Conservation (phyloP, 2,113 vertebrate species). For the Circaetus gallicus region DNA sequence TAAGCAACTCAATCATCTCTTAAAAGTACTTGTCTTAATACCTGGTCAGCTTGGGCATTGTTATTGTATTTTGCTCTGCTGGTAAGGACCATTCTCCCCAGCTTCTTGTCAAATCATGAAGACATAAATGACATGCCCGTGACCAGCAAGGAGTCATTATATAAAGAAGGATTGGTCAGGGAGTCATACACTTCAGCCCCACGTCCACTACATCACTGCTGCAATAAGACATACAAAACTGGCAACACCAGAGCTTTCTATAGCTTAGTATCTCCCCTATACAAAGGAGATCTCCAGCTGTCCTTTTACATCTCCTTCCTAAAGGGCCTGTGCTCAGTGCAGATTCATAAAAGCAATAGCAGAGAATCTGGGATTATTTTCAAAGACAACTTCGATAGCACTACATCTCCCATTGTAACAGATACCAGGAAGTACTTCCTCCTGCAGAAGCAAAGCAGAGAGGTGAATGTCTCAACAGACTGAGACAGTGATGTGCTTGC, state of each 20-base stretch:
- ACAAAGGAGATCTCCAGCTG: background rate
- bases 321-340: background rate
- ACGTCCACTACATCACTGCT: background rate
- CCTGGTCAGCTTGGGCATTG: background rate
- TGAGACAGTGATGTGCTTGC: fast-evolving
- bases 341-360: background rate
- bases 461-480: background rate
- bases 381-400: background rate
- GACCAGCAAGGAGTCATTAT: background rate
- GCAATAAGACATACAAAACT: background rate
- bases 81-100: background rate
- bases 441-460: background rate
- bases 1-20: background rate
- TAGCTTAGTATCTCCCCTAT: background rate
- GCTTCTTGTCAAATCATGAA: background rate
- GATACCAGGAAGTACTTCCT: background rate
- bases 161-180: background rate
- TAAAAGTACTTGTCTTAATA: background rate
- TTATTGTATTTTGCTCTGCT: background rate
- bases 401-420: background rate
- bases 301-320: background rate
- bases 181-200: background rate
- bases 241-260: background rate
- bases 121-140: background rate
- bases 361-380: background rate